Evolutionary conservation across 2,113 vertebrate genomes (phyloP).

Genomic region (Otis tarda): DNA sequence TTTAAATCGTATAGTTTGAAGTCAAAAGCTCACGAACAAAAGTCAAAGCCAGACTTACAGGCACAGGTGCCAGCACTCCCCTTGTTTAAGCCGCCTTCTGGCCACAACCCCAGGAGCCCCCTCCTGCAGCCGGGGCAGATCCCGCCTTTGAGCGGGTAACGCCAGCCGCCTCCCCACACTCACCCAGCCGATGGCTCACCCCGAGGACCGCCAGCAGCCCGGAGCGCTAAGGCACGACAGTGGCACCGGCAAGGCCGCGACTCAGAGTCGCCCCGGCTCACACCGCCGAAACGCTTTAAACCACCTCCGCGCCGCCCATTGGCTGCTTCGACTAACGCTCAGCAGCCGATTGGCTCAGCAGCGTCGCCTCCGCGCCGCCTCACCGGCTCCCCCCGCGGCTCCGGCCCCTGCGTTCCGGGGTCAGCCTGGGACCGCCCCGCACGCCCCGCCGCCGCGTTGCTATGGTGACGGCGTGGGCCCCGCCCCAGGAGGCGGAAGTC

Average conservation of each 20-base stretch:
- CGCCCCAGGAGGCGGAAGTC: background rate
- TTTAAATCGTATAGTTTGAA: accelerated
- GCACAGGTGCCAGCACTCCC: accelerated
- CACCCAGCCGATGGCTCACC: background rate
- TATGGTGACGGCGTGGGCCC: background rate
- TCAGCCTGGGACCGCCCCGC: background rate
- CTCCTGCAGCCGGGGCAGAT: accelerated
- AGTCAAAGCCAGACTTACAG: background rate
- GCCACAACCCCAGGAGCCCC: no score
- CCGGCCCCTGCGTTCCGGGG: background rate
- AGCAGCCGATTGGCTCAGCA: background rate
- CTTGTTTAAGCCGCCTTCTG: accelerated
- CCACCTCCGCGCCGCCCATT: background rate
- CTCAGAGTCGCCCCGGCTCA: accelerated
- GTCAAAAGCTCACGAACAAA: background rate
- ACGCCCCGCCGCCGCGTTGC: no score
- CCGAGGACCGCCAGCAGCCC: accelerated
- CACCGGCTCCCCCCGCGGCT: accelerated
- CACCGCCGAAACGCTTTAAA: background rate
- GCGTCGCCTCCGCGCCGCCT: background rate
- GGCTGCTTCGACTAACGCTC: background rate
- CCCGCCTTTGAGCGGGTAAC: accelerated
- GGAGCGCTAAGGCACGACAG: accelerated
- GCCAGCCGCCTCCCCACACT: background rate
- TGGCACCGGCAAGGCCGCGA: accelerated